Evolutionary conservation across 2,113 vertebrate genomes (phyloP), one percentile per base, ranked within the genome.

Genomic region (Ardeotis arabs): DNA sequence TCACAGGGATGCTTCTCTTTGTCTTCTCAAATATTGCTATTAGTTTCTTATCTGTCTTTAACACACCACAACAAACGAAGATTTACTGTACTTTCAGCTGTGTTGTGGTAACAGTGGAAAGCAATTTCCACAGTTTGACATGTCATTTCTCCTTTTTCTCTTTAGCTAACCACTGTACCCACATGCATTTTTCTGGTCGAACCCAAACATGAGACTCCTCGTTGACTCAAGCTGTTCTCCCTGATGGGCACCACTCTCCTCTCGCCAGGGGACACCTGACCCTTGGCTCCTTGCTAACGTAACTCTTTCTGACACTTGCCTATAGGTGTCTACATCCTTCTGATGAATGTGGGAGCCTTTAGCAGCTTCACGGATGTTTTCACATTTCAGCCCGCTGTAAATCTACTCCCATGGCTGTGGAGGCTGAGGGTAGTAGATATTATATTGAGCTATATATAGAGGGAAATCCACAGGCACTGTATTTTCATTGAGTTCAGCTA

Each of bases 361-460:
- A 59, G 41, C 49, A 93, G 24, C 31, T 70, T 63, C 21, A 11
- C 9, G 33, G 52, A 56, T 25, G 11, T 39, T 86, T 63, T 37
- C 17, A 47, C 11, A 18, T 84, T 56, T 21, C 27, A 52, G 10
- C 9, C 9, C 7, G 22, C 45, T 74, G n/a, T 33, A 84, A 77
- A 77, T 81, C 60, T 45, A 27, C 29, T 77, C 45, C 24, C 28
- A 41, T 0, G 2, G 16, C 39, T 56, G 15, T 10, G 29, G 52
- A 75, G 24, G 39, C 24, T 31, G 39, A 73, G 18, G 7, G 13
- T 70, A 10, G 17, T 35, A 81, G 21, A 67, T 37, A 35, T 10
- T 60, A 64, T 9, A 41, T 7, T 2, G 6, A 37, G 2, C n/a
- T 7, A n/a, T 5, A 70, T 3, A n/a, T 1, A 37, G 39, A 39